Base-by-base conservation (phyloP, 2,797 vertebrate species). In the Pangasius mekongensis region DNA sequence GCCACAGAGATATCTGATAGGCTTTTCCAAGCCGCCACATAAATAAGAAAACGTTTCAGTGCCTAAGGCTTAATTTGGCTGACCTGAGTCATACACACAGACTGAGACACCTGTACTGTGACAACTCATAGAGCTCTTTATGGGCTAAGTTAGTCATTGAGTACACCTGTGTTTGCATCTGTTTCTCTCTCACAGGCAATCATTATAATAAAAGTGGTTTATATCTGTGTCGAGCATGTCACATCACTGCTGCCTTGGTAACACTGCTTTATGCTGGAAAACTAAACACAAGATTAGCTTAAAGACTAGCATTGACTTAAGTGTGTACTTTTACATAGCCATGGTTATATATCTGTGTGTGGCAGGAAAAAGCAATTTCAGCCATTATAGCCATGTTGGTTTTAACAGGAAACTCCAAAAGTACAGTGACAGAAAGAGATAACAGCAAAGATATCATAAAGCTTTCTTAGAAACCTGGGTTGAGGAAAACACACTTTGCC, bases 401-500 rank as follows among this genome's bases (percentile, higher is more conserved):
- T 73, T 87, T 83, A 87, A 60, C 78, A 43, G 39, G 67, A 62
- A 83, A 60, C 69, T 52, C 20, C 0, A 16, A 52, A 52, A 54
- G 74, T 77, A 77, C 5, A 77, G 62, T 54, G 60, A 93, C 62
- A 78, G 54, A 67, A 47, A 3, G 7, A 30, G 36, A 83, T 67
- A 66, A 33, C 43, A 39, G 30, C 24, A 56, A 14, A 62, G 36
- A 80, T n/a, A 78, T 11, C 52, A 73, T 43, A 76, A 30, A 62
- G 24, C 56, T 49, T 85, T 22, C 54, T 67, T 8, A 24, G 2
- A 56, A 90, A 33, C 4, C 3, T 13, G 10, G 16, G 16, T 2
- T 36, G 30, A 33, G 5, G 9, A 93, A 93, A 71, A 73, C 7
- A 10, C 60, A 54, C 87, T 33, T 27, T 24, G 22, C 14, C 47